These are phyloP conservation scores for Clusia tigrina DNA, from an alignment of 2,888 invertebrate genomes.

Conservation along the genomic window DNA sequence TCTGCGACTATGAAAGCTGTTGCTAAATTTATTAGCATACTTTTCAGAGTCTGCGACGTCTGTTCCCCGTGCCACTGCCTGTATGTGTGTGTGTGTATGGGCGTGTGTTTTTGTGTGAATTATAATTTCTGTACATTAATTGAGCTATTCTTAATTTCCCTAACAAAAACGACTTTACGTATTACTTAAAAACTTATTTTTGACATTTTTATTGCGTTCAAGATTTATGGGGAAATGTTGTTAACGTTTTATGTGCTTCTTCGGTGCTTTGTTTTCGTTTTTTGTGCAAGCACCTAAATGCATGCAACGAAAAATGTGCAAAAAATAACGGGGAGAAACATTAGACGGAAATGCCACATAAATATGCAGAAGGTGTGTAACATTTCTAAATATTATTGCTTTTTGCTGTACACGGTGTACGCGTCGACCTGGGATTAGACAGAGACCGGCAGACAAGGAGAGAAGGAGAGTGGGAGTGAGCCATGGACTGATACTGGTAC, in stretches of 20 bases:
- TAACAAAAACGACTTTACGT: background rate
- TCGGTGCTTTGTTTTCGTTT: background rate
- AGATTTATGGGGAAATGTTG: background rate
- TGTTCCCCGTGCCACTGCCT: background rate
- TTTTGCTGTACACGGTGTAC: background rate
- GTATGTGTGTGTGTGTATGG: background rate
- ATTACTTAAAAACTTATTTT: background rate
- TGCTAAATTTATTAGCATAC: background rate
- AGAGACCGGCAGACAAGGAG: background rate
- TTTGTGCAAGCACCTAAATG: background rate
- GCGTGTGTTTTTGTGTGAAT: background rate
- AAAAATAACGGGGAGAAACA: background rate
- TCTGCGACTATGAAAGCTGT: background rate
- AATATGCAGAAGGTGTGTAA: conserved; percentile 11
- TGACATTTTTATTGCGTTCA: conserved; percentile 4
- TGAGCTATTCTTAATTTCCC: background rate
- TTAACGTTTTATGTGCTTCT: no score
- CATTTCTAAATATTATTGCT: background rate
- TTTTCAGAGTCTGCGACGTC: no score
- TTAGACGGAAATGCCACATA: conserved; percentile 11
- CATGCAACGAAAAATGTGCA: background rate
- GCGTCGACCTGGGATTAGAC: background rate
- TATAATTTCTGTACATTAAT: background rate
- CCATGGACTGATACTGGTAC: background rate
- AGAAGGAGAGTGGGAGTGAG: background rate